Base-by-base conservation (phyloP, 2,888 invertebrate genomes). In the Pammene fasciana region DNA sequence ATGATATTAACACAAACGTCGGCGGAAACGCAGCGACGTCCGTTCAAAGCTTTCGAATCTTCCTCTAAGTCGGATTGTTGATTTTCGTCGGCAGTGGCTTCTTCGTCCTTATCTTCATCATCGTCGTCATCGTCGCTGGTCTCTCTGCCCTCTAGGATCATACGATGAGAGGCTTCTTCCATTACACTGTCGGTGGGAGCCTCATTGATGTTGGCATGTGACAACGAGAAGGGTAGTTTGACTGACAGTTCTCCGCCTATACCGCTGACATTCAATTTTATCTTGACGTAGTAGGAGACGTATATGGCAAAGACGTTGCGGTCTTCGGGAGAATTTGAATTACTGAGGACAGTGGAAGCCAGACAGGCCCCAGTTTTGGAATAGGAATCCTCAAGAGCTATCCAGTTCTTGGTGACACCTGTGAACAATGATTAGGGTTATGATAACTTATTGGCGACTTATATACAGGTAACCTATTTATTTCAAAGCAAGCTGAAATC, bases 261-360 rank as follows among this genome's bases (percentile, higher is more conserved):
- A 4, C 96, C 95, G 71, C 97, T 96, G 34, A 97, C 93, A 0
- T 96, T 93, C 0, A 97, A 92, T 86, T 97, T 97, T 0, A 97
- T 96, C 94, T 97, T 97, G 8, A 97, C 97, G 82, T 97, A 97
- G 84, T 97, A 97, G 0, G 97, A 97, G 10, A 97, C 97, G 89
- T 97, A 97, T 77, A 97, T 97, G 65, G 97, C 97, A 80, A 97
- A 97, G 0, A 96, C 97, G 85, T 97, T 97, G 71, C 97, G 94
- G 75, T 97, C 97, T 73, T 96, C 95, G 0, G 95, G 94, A 14
- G 94, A 93, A 82, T 90, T 86, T 67, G 87, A 74, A 77, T 90
- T 83, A 79, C 88, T 92, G 60, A 94, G 83, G 13, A 94, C 93
- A n/a, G 94, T 94, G 6, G 94, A 94, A 0, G 94, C 94, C 1